Evolutionary conservation across 2,797 vertebrate genomes (phyloP).

Genomic region (Cryptoprocta ferox): DNA sequence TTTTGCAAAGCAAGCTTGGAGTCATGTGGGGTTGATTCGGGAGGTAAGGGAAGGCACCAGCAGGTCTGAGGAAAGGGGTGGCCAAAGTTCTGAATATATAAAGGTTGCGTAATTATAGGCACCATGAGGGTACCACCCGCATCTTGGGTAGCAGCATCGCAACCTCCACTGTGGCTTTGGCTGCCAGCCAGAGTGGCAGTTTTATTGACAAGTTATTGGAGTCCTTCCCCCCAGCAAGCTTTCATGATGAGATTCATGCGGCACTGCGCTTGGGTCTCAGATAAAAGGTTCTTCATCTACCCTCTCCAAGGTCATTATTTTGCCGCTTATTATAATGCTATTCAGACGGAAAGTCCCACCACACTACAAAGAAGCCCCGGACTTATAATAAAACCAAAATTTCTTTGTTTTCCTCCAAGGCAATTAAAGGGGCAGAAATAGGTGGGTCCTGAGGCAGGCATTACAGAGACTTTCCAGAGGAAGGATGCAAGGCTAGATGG

Average conservation of each 20-base stretch:
- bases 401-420: constrained; percentile 65
- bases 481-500: background rate
- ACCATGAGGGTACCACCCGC: background rate
- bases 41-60: background rate
- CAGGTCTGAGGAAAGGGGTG: background rate
- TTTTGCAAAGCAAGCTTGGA: background rate
- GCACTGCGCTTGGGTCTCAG: background rate
- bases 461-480: background rate
- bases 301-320: constrained; percentile 43
- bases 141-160: background rate
- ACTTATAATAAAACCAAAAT: constrained; percentile 59
- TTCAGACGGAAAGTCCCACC: constrained; percentile 29
- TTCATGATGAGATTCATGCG: background rate
- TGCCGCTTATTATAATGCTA: background rate
- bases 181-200: constrained; percentile 25
- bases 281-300: constrained; percentile 41
- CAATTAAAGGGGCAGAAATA: constrained; percentile 56
- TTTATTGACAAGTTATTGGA: constrained; percentile 62
- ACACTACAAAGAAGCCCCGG: constrained; percentile 51
- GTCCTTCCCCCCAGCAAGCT: background rate
- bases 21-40: background rate
- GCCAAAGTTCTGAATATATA: background rate
- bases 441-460: background rate
- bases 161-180: constrained; percentile 51
- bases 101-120: constrained; percentile 38